Conservation (phyloP, 2,113 vertebrate species). For the Calidris pygmaea region DNA sequence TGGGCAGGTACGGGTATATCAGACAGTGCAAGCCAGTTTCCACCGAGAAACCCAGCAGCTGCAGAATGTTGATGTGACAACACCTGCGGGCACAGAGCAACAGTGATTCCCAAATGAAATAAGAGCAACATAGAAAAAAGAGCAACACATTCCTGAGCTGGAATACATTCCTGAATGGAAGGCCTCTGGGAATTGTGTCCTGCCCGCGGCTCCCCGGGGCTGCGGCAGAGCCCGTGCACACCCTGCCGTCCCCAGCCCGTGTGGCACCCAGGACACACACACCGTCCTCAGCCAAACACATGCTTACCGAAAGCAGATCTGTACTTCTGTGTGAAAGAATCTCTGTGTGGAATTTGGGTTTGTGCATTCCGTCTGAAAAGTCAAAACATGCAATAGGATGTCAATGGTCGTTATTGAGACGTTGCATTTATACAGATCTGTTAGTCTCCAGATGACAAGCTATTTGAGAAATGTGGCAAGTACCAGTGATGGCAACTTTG, state of each 20-base stretch:
- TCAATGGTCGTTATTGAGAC: background rate
- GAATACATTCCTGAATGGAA: background rate
- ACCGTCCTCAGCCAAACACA: background rate
- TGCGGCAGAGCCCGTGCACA: accelerated
- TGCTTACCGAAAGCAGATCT: constrained; percentile 75
- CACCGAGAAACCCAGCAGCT: constrained; percentile 74
- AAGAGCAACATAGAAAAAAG: background rate
- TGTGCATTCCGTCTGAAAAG: constrained; percentile 53
- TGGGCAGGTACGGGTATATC: constrained; percentile 74
- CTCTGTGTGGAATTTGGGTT: constrained; percentile 43
- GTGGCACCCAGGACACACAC: background rate
- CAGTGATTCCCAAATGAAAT: background rate
- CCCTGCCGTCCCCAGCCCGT: background rate
- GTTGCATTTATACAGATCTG: background rate
- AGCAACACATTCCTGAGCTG: background rate
- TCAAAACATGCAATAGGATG: background rate
- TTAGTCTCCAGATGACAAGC: background rate
- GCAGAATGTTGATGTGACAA: constrained; percentile 74
- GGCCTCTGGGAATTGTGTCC: background rate
- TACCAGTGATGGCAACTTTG: background rate
- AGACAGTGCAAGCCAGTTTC: constrained; percentile 67
- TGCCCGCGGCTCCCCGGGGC: background rate
- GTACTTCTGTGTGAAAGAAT: constrained; percentile 76
- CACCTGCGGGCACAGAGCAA: constrained; percentile 64
- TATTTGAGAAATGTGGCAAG: background rate